A percentile compares a stretch with the other conserved stretches of the same genome.
phyloP scores from a whole-genome alignment of 2,888 invertebrate genomes.

The Toxonevra muliebris region DNA sequence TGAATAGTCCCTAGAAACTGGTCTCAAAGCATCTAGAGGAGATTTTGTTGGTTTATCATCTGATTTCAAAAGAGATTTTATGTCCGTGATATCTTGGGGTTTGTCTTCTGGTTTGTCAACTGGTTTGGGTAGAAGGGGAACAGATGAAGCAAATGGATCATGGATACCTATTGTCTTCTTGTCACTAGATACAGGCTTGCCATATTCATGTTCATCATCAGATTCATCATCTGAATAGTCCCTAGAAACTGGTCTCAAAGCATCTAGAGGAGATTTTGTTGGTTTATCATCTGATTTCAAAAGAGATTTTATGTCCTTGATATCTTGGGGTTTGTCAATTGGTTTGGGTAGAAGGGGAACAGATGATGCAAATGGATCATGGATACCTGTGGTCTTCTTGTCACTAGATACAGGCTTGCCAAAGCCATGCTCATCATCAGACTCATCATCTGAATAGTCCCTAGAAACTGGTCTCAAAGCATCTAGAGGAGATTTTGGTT shows the following conservation, averaged over 20 bases:
- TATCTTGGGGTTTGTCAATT: background rate
- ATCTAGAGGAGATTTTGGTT: slow-evolving; percentile 13
- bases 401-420: background rate
- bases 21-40: background rate
- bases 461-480: background rate
- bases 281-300: background rate
- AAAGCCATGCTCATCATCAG: background rate
- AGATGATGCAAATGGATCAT: too few species aligned
- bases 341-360: background rate
- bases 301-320: background rate
- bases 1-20: background rate
- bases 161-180: too few species aligned
- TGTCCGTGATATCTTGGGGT: background rate
- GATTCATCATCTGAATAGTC: slow-evolving; percentile 7
- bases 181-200: background rate
- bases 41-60: slow-evolving; percentile 1
- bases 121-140: background rate
- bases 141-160: too few species aligned
- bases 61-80: background rate
- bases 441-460: background rate
- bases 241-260: background rate
- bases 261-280: slow-evolving; percentile 6
- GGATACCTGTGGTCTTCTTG: too few species aligned
- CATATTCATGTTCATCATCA: background rate
- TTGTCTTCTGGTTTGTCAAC: background rate